Evolutionary conservation across 2,113 vertebrate genomes (phyloP).

Genomic region (Daboia siamensis): DNA sequence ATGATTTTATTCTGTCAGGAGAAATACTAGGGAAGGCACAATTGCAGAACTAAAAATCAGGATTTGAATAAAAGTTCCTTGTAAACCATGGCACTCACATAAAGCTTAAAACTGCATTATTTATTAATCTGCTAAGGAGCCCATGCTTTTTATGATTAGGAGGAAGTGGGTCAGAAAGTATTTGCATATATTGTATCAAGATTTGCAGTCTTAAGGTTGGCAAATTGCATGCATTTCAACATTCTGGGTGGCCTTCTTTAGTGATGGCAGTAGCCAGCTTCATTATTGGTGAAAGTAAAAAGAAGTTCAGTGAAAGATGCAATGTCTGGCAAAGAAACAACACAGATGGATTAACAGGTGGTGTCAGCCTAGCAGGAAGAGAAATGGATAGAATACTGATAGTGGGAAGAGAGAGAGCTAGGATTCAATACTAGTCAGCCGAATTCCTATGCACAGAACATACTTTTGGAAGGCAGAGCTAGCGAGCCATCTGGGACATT

Average conservation of each 20-base stretch:
- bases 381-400: conserved; percentile 63
- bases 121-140: conserved; percentile 18
- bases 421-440: conserved; percentile 59
- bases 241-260: conserved; percentile 5
- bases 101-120: conserved; percentile 13
- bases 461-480: conserved; percentile 61
- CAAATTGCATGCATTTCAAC: conserved; percentile 28
- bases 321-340: conserved; percentile 44
- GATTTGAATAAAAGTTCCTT: conserved; percentile 28
- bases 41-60: conserved; percentile 1
- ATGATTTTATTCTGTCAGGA: conserved; percentile 21
- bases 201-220: conserved; percentile 31
- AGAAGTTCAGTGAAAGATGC: conserved; percentile 43
- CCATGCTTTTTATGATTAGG: not conserved
- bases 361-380: conserved; percentile 48
- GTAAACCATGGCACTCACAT: conserved; percentile 39
- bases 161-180: not conserved
- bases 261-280: conserved; percentile 44
- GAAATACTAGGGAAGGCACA: conserved; percentile 8
- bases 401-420: conserved; percentile 58
- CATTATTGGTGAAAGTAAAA: conserved; percentile 48
- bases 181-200: conserved; percentile 18
- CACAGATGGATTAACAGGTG: conserved; percentile 71
- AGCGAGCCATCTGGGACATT: conserved; percentile 60
- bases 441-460: conserved; percentile 55